phyloP scores from a whole-genome alignment of 1,140 invertebrate species.

The Bombus superbus region DNA sequence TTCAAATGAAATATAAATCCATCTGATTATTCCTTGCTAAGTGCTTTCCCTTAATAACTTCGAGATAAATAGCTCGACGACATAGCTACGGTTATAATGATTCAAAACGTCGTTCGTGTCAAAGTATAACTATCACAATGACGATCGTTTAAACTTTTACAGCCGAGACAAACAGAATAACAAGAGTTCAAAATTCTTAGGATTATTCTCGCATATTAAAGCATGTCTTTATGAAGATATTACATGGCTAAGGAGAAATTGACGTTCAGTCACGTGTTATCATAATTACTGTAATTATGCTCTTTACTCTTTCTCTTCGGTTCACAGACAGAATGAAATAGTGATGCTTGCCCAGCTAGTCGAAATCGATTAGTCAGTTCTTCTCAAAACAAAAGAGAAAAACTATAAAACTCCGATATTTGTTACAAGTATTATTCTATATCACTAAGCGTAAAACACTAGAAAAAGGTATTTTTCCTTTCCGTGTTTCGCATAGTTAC shows the following conservation, averaged over 20 bases:
- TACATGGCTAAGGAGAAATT: background rate
- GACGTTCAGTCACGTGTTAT: conserved; percentile 3
- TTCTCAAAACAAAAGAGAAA: background rate
- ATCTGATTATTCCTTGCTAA: background rate
- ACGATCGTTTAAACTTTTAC: background rate
- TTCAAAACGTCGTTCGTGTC: background rate
- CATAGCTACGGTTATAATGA: background rate
- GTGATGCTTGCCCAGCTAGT: background rate
- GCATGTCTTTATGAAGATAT: background rate
- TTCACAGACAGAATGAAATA: background rate
- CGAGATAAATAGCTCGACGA: background rate
- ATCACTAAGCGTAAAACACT: background rate
- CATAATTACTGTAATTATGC: conserved; percentile 23
- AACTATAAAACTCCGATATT: background rate
- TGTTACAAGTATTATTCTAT: background rate
- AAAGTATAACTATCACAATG: background rate
- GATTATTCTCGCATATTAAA: background rate
- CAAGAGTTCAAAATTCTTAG: conserved; percentile 7
- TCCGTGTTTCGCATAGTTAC: background rate
- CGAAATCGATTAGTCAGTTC: conserved; percentile 3
- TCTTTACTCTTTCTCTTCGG: background rate
- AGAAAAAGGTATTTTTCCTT: background rate
- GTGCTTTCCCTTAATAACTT: background rate
- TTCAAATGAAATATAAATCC: background rate
- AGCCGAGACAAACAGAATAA: background rate